Conservation (phyloP, 2,797 vertebrate species). For the Leucoraja ocellata region DNA sequence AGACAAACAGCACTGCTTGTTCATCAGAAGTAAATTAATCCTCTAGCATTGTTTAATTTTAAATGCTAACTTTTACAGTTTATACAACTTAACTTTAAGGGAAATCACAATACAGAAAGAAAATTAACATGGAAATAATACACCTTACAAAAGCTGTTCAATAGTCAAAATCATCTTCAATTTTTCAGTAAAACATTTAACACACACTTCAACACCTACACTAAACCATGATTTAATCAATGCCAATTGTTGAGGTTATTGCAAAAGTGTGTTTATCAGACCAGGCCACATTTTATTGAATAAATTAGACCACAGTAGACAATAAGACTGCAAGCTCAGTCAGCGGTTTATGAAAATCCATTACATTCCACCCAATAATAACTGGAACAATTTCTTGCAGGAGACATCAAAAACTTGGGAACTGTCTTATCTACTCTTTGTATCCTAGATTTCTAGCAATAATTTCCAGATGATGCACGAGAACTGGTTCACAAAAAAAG, state of each 20-base stretch:
- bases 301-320: not conserved
- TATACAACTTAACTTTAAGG: not conserved
- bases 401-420: not conserved
- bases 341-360: not conserved
- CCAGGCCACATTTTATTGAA: not conserved
- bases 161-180: not conserved
- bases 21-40: slow-evolving; percentile 26
- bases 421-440: not conserved
- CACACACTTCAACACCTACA: slow-evolving; percentile 9
- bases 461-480: not conserved
- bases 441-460: not conserved
- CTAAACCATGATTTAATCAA: slow-evolving; percentile 19
- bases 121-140: slow-evolving; percentile 34
- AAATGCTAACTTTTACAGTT: not conserved
- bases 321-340: not conserved
- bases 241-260: not conserved
- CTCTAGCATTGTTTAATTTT: slow-evolving; percentile 23
- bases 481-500: not conserved
- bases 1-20: not conserved
- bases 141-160: slow-evolving; percentile 11
- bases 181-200: slow-evolving; percentile 26
- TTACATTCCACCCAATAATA: not conserved
- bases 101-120: slow-evolving; percentile 25
- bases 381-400: not conserved
- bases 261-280: not conserved